These are phyloP conservation scores for Mus spretus DNA, from an alignment of 2,797 vertebrate genomes.

Conservation along the genomic window DNA sequence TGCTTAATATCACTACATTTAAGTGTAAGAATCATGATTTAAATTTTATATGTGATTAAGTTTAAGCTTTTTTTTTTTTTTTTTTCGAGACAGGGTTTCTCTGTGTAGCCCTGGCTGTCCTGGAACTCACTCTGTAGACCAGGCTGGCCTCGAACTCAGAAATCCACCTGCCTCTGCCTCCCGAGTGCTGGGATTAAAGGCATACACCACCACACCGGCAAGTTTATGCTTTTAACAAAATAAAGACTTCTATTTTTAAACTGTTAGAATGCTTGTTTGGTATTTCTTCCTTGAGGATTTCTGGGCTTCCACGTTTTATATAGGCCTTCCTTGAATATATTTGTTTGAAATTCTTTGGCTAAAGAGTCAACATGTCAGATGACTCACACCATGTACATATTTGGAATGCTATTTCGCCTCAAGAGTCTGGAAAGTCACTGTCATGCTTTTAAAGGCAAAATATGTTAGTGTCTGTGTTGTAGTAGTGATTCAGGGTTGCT, in stretches of 20 bases:
- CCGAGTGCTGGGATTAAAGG: too few species aligned
- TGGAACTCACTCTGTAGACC: too few species aligned
- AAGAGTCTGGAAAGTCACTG: conserved; percentile 48
- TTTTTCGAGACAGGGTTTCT: too few species aligned
- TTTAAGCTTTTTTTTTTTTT: too few species aligned
- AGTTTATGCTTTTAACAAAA: conserved; percentile 25
- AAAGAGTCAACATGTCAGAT: conserved; percentile 54
- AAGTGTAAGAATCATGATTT: conserved; percentile 5
- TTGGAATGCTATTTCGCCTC: conserved; percentile 57
- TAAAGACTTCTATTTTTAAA: conserved; percentile 13
- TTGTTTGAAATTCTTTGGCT: conserved; percentile 63
- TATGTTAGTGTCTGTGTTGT: background rate
- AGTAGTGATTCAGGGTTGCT: background rate
- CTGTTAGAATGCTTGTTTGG: conserved; percentile 9
- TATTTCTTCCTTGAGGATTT: conserved; percentile 23
- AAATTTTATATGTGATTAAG: background rate
- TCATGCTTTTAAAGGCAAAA: conserved; percentile 49
- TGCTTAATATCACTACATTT: conserved; percentile 42
- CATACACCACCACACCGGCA: too few species aligned
- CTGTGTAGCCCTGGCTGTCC: too few species aligned
- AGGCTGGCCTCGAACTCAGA: too few species aligned
- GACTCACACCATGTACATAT: conserved; percentile 37
- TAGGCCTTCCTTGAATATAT: conserved; percentile 19
- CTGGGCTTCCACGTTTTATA: conserved; percentile 13
- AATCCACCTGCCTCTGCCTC: too few species aligned